phyloP scores from a whole-genome alignment of 2,888 invertebrate genomes.

The Sphaerophoria taeniata region DNA sequence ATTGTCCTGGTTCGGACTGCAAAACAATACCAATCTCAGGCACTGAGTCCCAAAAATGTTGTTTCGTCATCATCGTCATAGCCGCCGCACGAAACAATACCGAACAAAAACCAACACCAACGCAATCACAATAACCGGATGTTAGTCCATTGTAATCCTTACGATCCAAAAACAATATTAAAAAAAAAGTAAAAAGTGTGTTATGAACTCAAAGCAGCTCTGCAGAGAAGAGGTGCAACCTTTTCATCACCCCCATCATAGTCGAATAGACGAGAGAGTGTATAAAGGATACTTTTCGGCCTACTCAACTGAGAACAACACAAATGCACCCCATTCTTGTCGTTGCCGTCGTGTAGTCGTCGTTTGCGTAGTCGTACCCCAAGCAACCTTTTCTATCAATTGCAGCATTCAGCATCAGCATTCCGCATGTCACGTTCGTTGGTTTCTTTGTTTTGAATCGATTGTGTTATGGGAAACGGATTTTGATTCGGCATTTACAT shows the following conservation, averaged over 20 bases:
- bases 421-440: slow-evolving; percentile 63
- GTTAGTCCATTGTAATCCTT: slow-evolving; percentile 71
- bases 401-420: slow-evolving; percentile 71
- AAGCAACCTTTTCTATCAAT: slow-evolving; percentile 16
- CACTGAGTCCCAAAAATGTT: slow-evolving; percentile 21
- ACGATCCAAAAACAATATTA: slow-evolving; percentile 43
- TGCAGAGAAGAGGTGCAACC: slow-evolving; percentile 25
- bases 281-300: slow-evolving; percentile 30
- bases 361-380: not conserved
- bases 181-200: not conserved
- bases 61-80: slow-evolving; percentile 44
- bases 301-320: slow-evolving; percentile 60
- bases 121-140: slow-evolving; percentile 59
- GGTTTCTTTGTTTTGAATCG: slow-evolving; percentile 71
- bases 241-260: not conserved
- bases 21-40: slow-evolving; percentile 18
- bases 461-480: slow-evolving; percentile 56
- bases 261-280: not conserved
- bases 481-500: slow-evolving; percentile 56
- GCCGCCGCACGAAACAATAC: slow-evolving; percentile 31
- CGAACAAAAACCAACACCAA: slow-evolving; percentile 35
- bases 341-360: no score
- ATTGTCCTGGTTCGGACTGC: slow-evolving; percentile 48
- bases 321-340: not conserved
- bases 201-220: slow-evolving; percentile 10